Evolutionary conservation across 2,888 invertebrate species (phyloP).

Genomic region (Amiota minor): DNA sequence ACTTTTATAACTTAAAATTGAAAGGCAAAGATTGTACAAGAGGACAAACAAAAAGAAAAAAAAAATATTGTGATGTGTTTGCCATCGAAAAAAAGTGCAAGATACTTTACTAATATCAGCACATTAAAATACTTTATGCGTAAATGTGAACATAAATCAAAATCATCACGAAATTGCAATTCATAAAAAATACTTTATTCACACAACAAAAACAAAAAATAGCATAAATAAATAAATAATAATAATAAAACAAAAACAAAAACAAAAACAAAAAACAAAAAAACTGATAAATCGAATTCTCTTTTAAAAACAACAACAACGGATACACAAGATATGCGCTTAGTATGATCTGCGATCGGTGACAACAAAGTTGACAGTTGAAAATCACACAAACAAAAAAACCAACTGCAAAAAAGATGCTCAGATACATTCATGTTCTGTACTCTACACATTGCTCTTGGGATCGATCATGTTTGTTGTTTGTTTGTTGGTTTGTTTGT

Average conservation of each 20-base stretch:
- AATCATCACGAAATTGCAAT: not conserved
- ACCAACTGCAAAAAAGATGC: conserved; percentile 28
- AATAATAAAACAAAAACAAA: not conserved
- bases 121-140: conserved; percentile 49
- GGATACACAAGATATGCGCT: not conserved
- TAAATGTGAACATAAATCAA: conserved; percentile 50
- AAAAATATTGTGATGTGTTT: not conserved
- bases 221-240: not conserved
- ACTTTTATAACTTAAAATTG: no score
- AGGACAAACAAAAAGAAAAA: no score
- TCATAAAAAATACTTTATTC: no score
- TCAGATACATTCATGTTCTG: not conserved
- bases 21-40: no score
- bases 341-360: conserved; percentile 38
- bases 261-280: not conserved
- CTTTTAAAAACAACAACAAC: no score
- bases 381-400: conserved; percentile 34
- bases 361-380: conserved; percentile 44
- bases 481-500: not conserved
- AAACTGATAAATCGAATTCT: not conserved
- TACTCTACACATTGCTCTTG: not conserved
- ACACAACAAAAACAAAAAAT: no score
- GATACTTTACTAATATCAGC: conserved; percentile 43
- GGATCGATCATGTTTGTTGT: conserved; percentile 4
- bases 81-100: conserved; percentile 34